Conservation (phyloP, 2,797 vertebrate genomes). For the Knipowitschia caucasica region DNA sequence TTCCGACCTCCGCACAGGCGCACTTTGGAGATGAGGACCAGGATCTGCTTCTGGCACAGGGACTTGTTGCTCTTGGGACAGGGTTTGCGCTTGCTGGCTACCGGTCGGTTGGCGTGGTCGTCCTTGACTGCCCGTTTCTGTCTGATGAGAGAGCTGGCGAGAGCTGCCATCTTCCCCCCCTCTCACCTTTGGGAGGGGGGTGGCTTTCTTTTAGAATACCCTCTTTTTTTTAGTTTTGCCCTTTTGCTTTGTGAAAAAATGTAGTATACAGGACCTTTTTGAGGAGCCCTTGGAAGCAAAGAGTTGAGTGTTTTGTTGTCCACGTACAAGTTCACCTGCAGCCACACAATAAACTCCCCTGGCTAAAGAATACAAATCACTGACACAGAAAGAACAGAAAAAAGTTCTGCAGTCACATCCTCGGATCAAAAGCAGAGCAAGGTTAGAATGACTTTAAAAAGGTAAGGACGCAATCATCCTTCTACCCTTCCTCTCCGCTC, state of each 20-base stretch:
- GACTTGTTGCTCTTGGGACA: slow-evolving; percentile 91
- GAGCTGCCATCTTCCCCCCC: slow-evolving; percentile 88
- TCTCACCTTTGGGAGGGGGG: slow-evolving; percentile 81
- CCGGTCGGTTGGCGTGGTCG: slow-evolving; percentile 81
- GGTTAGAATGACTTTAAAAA: slow-evolving; percentile 41
- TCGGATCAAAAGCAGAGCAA: slow-evolving; percentile 29
- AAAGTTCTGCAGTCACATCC: slow-evolving; percentile 59
- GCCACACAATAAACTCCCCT: slow-evolving; percentile 36
- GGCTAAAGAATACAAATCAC: slow-evolving; percentile 38
- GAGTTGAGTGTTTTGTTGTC: slow-evolving; percentile 59
- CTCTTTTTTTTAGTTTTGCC: slow-evolving; percentile 38
- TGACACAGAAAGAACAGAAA: slow-evolving; percentile 33
- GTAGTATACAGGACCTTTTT: slow-evolving; percentile 44
- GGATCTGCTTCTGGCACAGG: slow-evolving; percentile 89
- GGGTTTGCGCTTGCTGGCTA: slow-evolving; percentile 83
- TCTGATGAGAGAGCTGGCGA: slow-evolving; percentile 91
- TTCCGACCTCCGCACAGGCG: slow-evolving; percentile 83
- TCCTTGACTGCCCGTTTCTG: slow-evolving; percentile 91
- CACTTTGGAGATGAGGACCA: slow-evolving; percentile 88
- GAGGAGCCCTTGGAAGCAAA: slow-evolving; percentile 53
- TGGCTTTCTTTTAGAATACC: slow-evolving; percentile 52
- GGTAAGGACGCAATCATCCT: slow-evolving; percentile 15
- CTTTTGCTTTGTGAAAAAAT: slow-evolving; percentile 44
- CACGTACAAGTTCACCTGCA: slow-evolving; percentile 59
- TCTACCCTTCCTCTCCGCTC: slow-evolving; percentile 57